These are phyloP conservation scores for Argyrosomus japonicus DNA, from an alignment of 2,113 vertebrate genomes.

Conservation along the genomic window DNA sequence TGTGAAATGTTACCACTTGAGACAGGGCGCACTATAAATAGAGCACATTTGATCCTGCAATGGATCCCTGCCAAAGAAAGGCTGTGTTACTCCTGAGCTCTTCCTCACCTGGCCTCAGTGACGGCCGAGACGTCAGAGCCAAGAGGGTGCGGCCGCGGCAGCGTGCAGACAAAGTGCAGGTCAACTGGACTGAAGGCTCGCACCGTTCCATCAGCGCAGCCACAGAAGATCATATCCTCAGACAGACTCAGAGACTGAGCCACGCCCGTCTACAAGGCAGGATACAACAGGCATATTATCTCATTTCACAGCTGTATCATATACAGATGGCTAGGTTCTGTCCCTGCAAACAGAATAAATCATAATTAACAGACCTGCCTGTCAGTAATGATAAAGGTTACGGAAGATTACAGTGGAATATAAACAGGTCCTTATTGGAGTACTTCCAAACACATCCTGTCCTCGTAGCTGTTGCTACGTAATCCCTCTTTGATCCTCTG, in stretches of 20 bases:
- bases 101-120: constrained; percentile 89
- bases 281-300: not conserved
- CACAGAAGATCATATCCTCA: constrained; percentile 94
- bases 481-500: constrained; percentile 58
- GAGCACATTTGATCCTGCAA: constrained; percentile 29
- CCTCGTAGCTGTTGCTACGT: constrained; percentile 7
- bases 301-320: not conserved
- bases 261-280: constrained; percentile 64
- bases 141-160: constrained; percentile 92
- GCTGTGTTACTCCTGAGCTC: constrained; percentile 19
- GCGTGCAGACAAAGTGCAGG: constrained; percentile 90
- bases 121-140: constrained; percentile 87
- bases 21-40: constrained; percentile 57
- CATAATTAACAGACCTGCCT: not conserved
- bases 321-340: not conserved
- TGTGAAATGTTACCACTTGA: not conserved
- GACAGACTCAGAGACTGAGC: constrained; percentile 89
- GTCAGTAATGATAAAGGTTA: constrained; percentile 29
- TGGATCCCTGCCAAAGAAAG: constrained; percentile 41
- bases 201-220: constrained; percentile 92
- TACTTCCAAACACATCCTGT: constrained; percentile 49
- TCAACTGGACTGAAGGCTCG: constrained; percentile 91
- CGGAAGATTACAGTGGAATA: not conserved
- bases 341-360: not conserved
- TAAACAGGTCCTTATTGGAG: constrained; percentile 22